Evolutionary conservation across 2,113 vertebrate genomes (phyloP).

Genomic region (Actinemys pallida): DNA sequence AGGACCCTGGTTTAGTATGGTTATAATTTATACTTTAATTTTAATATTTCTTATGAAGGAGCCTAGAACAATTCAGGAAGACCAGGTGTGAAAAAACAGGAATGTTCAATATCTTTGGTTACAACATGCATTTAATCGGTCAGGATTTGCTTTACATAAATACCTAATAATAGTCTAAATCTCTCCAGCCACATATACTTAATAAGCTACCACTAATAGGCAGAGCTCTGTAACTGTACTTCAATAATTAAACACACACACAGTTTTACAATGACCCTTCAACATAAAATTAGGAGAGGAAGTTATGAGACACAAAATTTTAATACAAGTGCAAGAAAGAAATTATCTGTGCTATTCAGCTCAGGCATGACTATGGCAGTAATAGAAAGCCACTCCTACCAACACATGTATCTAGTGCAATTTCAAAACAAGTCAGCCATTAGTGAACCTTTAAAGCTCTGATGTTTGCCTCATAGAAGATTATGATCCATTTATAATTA

Average conservation of each 20-base stretch:
- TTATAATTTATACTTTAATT: not conserved
- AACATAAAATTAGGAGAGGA: not conserved
- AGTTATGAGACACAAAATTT: not conserved
- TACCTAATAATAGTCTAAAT: not conserved
- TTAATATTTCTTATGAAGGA: not conserved
- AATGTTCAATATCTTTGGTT: not conserved
- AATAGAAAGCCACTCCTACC: not conserved
- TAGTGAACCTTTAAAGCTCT: fast-evolving
- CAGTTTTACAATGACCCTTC: not conserved
- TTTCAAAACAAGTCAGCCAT: constrained; percentile 2
- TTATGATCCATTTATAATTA: fast-evolving
- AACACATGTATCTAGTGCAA: not conserved
- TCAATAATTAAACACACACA: not conserved
- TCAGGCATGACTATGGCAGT: not conserved
- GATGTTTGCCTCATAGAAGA: not conserved
- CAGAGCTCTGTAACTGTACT: not conserved
- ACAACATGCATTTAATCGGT: fast-evolving
- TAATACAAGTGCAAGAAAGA: not conserved
- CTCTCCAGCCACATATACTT: fast-evolving
- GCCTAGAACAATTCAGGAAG: fast-evolving
- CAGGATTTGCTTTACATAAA: not conserved
- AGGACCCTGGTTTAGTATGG: not conserved
- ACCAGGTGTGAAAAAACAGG: fast-evolving
- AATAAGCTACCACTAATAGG: not conserved
- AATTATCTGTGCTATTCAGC: not conserved